Base-by-base conservation (phyloP, 2,113 vertebrate genomes). In the Otocyon megalotis region DNA sequence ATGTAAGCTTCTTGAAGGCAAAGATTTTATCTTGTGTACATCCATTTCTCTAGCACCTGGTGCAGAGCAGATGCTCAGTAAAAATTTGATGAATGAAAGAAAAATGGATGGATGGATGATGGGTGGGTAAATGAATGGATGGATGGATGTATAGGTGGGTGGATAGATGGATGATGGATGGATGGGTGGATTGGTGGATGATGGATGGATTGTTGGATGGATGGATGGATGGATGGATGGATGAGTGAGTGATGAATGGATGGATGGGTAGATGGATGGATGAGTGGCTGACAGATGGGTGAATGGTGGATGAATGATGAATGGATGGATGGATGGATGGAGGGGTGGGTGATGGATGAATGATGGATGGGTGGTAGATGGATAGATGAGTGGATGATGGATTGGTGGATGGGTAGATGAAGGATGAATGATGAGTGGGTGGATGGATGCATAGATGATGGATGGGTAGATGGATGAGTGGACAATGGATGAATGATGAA, bases 371-470 rank as follows among this genome's bases (percentile, higher is more conserved):
- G 19, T 48, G 16, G 37, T 80, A 3, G 10, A 28, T 69, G 48
- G 67, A 19, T 35, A 6, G 13, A 11, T 14, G 0, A 12, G 5
- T 65, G 20, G 58, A 60, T 60, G 15, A 20, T 77, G 37, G 28
- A 11, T 60, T 35, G n/a, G 0, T 43, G 16, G 35, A 10, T 50
- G 4, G 32, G 17, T 54, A 53, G 37, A 22, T 10, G 48, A 48
- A 53, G 24, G 65, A 14, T 67, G 63, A 3, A 3, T 67, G 30
- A 4, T 85, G 62, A 62, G 22, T 67, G 28, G 17, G 32, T 63
- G 24, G 60, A 5, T 53, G 0, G 60, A 7, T 24, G 3, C 3
- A 26, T 48, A 26, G 60, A 5, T 53, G 0, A 7, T 24, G 3
- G 8, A 26, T 63, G 3, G 24, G 26, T 26, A 26, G 37, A 2